Evolutionary conservation across 2,797 vertebrate species (phyloP).

Genomic region (Coccyzus lansbergi): DNA sequence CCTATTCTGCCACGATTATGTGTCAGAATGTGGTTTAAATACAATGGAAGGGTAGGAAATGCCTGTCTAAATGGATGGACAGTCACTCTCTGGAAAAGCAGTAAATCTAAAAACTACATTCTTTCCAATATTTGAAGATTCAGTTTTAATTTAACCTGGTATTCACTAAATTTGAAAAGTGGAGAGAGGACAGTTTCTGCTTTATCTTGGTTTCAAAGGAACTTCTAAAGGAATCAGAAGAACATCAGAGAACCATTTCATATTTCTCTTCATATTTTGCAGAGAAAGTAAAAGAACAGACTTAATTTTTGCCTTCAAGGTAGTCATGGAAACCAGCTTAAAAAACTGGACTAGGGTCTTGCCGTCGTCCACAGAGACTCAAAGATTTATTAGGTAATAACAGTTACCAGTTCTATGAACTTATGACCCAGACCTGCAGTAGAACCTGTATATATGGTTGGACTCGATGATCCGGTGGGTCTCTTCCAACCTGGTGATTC

Average conservation of each 20-base stretch:
- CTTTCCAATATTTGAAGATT: neutral
- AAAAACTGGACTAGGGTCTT: neutral
- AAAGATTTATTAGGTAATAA: neutral
- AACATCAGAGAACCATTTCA: neutral
- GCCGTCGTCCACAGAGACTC: neutral
- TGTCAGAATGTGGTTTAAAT: neutral
- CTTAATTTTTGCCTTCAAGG: conserved; percentile 14
- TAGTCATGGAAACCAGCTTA: conserved; percentile 51
- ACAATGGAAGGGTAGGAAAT: neutral
- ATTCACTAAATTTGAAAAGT: neutral
- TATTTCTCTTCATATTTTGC: neutral
- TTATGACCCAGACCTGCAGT: neutral
- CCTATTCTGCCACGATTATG: neutral
- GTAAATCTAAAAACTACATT: neutral
- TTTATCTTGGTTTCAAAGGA: neutral
- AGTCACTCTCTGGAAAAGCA: neutral
- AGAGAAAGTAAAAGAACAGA: neutral
- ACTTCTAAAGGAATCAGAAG: neutral
- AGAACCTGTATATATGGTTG: neutral
- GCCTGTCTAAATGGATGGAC: neutral
- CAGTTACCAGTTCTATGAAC: neutral
- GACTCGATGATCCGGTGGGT: too few relatives aligned
- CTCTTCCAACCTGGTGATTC: too few relatives aligned
- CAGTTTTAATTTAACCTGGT: neutral
- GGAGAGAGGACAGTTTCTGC: neutral